Base-by-base conservation (phyloP, 2,888 invertebrate species). In the Campopleginae sp. region DNA sequence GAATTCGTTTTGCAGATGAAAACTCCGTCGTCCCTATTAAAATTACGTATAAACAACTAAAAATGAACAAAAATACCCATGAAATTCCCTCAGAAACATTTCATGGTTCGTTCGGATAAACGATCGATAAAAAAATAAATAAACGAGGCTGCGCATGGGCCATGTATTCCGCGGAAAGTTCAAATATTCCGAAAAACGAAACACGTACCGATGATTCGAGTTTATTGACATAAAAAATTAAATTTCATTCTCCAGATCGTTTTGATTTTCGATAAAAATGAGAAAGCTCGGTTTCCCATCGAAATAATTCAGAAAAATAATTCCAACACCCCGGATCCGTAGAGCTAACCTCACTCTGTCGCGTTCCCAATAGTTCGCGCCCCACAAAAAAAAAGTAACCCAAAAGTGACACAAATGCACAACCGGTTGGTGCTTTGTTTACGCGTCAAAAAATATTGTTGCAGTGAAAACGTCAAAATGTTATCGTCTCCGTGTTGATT, bases 361-460 rank as follows among this genome's bases (percentile, higher is more conserved):
- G 8, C 14, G 19, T 65, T 54, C 5, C 5, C 33, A 19, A 3
- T 27, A 8, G 1, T n/a, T n/a, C n/a, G n/a, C n/a, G n/a, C n/a
- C n/a, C n/a, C n/a, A n/a, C n/a, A 33, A 65, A 65, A 46, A 19
- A 58, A 33, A 19, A 19, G 65, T 8, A 14, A 23, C 42, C n/a
- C n/a, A n/a, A 23, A 23, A 70, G n/a, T n/a, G 12, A 51, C 14
- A 54, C 48, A 51, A 44, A 71, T 42, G 63, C 10, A 58, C 38
- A 48, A 46, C 79, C 71, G 71, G 71, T 75, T 58, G 44, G 8
- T 12, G 31, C 2, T 19, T 46, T 79, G 79, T 79, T 71, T 38
- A 79, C 71, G 23, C 48, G 58, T 58, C 27, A 58, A 61, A 31
- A 42, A 27, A 6, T 17, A 27, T 71, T 63, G 23, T 23, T 54